Conservation (phyloP, 2,113 vertebrate genomes). For the Crotalus tigris region DNA sequence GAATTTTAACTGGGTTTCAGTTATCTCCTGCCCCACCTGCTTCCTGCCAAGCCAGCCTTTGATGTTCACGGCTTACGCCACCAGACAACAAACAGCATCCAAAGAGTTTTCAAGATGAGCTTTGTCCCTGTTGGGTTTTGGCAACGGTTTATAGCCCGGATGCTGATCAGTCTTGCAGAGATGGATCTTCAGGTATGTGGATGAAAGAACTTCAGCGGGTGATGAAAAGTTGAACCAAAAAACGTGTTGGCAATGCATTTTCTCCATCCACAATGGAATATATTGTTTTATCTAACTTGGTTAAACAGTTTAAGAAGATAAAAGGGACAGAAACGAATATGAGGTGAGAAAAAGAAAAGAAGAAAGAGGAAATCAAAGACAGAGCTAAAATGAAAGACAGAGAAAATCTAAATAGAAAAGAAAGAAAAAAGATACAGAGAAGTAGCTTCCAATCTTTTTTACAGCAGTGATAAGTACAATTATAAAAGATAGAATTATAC, state of each 20-base stretch:
- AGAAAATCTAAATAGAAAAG: not conserved
- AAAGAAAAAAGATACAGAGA: not conserved
- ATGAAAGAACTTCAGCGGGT: not conserved
- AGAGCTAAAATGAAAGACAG: not conserved
- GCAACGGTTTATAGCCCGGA: slow-evolving; percentile 94
- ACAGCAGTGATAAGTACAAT: not conserved
- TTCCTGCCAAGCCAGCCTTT: slow-evolving; percentile 90
- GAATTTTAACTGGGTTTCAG: slow-evolving; percentile 69
- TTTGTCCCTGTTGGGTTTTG: slow-evolving; percentile 96
- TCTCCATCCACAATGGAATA: not conserved
- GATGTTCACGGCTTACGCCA: slow-evolving; percentile 84
- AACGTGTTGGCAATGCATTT: too few relatives aligned
- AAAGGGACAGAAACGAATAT: not conserved
- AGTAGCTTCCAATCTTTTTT: not conserved
- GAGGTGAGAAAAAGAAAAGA: not conserved
- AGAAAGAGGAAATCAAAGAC: not conserved
- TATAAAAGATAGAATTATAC: not conserved
- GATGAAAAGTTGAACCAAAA: not conserved
- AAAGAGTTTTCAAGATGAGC: slow-evolving; percentile 96
- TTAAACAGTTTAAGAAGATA: not conserved
- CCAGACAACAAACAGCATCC: slow-evolving; percentile 81
- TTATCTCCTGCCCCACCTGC: slow-evolving; percentile 93
- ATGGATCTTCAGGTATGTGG: slow-evolving; percentile 92
- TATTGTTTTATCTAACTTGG: not conserved
- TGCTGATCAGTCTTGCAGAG: slow-evolving; percentile 93